Evolutionary conservation across 1,140 invertebrate species (phyloP), one percentile per base, ranked within the genome.

Genomic region (Asbolus verrucosus): DNA sequence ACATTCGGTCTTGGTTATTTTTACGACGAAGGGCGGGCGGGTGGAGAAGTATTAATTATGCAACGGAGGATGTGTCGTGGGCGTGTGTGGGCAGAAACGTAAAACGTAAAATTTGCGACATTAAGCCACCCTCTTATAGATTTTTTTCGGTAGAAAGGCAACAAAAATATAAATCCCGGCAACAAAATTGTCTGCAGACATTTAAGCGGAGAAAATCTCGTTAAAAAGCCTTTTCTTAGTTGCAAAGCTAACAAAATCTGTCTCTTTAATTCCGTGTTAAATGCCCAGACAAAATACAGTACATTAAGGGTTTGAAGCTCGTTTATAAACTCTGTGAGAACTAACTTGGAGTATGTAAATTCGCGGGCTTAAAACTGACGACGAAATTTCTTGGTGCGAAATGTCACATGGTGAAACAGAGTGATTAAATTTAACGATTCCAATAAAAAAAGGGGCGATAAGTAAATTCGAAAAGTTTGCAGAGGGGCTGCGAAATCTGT

Each of bases 211-310:
- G 68, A 65, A 66, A 70, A 70, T 70, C 69, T 66, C 65, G 69
- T 65, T 65, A 70, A 70, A 63, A 66, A 66, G 62, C 65, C 31
- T 62, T 63, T 65, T 70, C 69, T 70, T 69, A 69, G 67, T 69
- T 69, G 59, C 43, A 60, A 69, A 69, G 54, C 67, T 63, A 30
- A 30, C 54, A 69, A 69, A 69, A 69, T 69, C 69, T 70, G 69
- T 66, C 69, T 66, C 43, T 70, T 65, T 66, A 70, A 70, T 70
- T 70, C 68, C 61, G 41, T 59, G 60, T 50, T 65, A 50, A 70
- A 70, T 70, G 65, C 60, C 21, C 69, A 70, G 69, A 70, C 39
- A 66, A 70, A 70, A 70, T 70, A 62, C 41, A 46, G 33, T 63
- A 63, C 67, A 69, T 69, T 69, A 69, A 69, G 31, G 67, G 54